A percentile compares a stretch with the other conserved stretches of the same genome.
Evolutionary conservation across 2,888 invertebrate species (phyloP).

Genomic region (Hydropsyche betteni): DNA sequence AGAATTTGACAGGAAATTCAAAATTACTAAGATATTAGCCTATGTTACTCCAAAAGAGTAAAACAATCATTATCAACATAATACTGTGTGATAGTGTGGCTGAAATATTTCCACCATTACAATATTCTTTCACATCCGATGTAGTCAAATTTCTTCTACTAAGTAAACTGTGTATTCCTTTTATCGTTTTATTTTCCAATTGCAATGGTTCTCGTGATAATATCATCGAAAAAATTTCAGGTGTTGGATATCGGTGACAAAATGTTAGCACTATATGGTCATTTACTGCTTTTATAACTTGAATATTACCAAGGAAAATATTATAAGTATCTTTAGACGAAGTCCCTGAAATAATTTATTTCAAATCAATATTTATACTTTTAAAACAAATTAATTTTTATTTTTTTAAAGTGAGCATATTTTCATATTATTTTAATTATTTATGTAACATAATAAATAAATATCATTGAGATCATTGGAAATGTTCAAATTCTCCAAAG

Average conservation of each 20-base stretch:
- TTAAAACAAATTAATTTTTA: no score
- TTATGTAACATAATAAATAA: no score
- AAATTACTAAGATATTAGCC: no score
- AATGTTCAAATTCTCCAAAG: no score
- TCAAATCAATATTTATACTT: no score
- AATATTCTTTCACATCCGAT: constrained; percentile 72
- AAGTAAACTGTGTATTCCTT: constrained; percentile 75
- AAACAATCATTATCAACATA: not conserved
- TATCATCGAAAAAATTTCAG: constrained; percentile 75
- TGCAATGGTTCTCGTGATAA: constrained; percentile 72
- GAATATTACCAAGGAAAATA: constrained; percentile 79
- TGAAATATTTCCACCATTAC: constrained; percentile 60
- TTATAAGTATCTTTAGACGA: constrained; percentile 67
- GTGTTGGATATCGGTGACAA: constrained; percentile 73
- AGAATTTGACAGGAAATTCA: no score
- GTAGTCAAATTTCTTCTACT: constrained; percentile 71
- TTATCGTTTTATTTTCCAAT: constrained; percentile 69
- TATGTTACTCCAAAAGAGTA: not conserved
- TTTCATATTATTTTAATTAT: no score
- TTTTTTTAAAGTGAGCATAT: no score
- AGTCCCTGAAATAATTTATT: constrained; percentile 58
- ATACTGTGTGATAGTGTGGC: not conserved
- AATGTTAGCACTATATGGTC: constrained; percentile 82
- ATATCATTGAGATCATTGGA: no score
- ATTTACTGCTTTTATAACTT: constrained; percentile 79